These are phyloP conservation scores for Tinea trinotella DNA, from an alignment of 2,888 invertebrate species.

Conservation along the genomic window DNA sequence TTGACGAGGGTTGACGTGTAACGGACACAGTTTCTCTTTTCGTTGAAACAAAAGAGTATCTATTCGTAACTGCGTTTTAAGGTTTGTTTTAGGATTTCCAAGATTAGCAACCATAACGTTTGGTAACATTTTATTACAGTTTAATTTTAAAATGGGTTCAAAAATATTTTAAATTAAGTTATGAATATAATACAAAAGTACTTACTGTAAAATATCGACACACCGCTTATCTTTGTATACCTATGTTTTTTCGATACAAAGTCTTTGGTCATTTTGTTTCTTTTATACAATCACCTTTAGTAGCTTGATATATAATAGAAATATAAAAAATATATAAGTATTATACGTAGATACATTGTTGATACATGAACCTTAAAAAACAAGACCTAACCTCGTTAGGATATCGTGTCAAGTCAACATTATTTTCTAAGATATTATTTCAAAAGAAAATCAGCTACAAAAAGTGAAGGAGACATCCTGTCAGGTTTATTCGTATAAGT, in stretches of 20 bases:
- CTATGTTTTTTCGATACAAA: too few species aligned
- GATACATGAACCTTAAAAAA: neutral
- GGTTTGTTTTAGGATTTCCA: neutral
- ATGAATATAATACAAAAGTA: too few species aligned
- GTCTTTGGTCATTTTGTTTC: too few species aligned
- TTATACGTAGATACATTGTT: too few species aligned
- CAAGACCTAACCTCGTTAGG: neutral
- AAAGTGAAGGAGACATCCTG: neutral
- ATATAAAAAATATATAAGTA: too few species aligned
- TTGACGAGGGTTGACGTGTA: constrained; percentile 30
- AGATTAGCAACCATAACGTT: neutral
- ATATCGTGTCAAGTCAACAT: neutral
- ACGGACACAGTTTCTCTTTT: constrained; percentile 21
- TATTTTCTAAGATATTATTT: neutral
- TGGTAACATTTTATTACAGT: neutral
- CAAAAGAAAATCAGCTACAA: neutral
- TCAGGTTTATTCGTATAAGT: constrained; percentile 1
- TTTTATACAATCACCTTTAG: too few species aligned
- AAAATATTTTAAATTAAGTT: too few species aligned
- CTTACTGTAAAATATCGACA: too few species aligned
- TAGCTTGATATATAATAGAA: too few species aligned
- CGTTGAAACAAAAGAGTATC: constrained; percentile 18
- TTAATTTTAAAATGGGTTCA: too few species aligned
- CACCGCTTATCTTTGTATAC: too few species aligned
- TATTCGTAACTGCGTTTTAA: neutral